Conservation (phyloP, 1,140 invertebrate genomes). For the Drosophila melanica region DNA sequence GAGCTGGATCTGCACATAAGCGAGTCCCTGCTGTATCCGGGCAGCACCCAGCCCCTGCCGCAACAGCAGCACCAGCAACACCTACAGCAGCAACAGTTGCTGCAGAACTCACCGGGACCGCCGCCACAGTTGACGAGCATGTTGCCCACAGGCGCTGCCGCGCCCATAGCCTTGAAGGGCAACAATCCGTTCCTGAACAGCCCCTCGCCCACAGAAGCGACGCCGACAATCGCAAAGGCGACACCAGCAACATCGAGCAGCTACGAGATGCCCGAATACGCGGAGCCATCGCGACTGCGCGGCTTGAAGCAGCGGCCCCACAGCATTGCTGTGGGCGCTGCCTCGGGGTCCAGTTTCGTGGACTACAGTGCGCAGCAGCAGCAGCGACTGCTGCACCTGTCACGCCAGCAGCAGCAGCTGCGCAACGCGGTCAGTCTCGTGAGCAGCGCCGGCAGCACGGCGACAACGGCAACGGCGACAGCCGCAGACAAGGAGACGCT, state of each 20-base stretch:
- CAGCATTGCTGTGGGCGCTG: slow-evolving; percentile 68
- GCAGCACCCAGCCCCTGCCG: slow-evolving; percentile 57
- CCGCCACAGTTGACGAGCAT: slow-evolving; percentile 74
- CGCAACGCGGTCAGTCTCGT: slow-evolving; percentile 63
- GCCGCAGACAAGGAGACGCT: slow-evolving; percentile 70
- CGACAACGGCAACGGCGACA: slow-evolving; percentile 34
- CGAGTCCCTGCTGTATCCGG: slow-evolving; percentile 69
- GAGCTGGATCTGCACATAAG: slow-evolving; percentile 76
- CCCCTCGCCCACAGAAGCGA: slow-evolving; percentile 70
- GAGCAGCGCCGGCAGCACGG: slow-evolving; percentile 11
- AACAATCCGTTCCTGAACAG: slow-evolving; percentile 82
- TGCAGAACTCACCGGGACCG: slow-evolving; percentile 66
- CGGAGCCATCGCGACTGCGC: slow-evolving; percentile 74
- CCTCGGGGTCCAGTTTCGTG: slow-evolving; percentile 59
- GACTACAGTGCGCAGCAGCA: slow-evolving; percentile 77
- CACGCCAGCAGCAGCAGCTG: slow-evolving; percentile 77
- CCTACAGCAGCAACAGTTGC: slow-evolving; percentile 47
- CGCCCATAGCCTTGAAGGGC: slow-evolving; percentile 76
- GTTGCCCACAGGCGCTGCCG: slow-evolving; percentile 61
- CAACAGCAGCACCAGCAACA: slow-evolving; percentile 26
- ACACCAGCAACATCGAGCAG: slow-evolving; percentile 24
- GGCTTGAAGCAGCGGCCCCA: slow-evolving; percentile 77
- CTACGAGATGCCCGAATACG: slow-evolving; percentile 80
- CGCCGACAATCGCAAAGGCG: slow-evolving; percentile 19
- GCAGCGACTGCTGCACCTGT: slow-evolving; percentile 75